Percentiles rank a stretch among this genome's conserved stretches.
phyloP scores from a whole-genome alignment of 2,113 vertebrate genomes.

The Prunella fulvescens region DNA sequence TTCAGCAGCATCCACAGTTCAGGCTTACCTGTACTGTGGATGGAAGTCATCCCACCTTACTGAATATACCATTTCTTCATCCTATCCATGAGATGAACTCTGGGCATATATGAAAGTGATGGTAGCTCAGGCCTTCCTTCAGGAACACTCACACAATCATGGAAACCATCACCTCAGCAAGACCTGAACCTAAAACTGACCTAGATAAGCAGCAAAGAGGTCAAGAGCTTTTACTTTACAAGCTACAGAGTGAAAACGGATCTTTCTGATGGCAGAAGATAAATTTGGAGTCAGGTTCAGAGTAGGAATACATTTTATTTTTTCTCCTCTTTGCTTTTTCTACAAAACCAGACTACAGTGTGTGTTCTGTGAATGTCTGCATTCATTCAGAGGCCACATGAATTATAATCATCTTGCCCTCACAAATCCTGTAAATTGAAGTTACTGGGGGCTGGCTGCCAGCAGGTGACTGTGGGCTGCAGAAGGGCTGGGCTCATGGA shows the following conservation, averaged over 20 bases:
- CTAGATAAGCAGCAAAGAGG: not conserved
- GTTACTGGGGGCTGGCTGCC: not conserved
- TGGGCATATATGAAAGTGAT: fast-evolving
- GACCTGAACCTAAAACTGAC: not conserved
- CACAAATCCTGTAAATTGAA: not conserved
- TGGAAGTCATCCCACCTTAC: not conserved
- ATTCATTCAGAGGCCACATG: not conserved
- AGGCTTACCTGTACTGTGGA: too few species aligned
- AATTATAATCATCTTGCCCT: not conserved
- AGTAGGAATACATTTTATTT: not conserved
- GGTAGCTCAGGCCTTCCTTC: not conserved
- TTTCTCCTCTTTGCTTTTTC: not conserved
- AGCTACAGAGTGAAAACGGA: not conserved
- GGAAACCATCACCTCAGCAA: not conserved
- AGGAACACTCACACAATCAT: not conserved
- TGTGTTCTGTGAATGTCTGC: not conserved
- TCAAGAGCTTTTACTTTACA: not conserved
- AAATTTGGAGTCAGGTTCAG: not conserved
- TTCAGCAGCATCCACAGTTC: not conserved
- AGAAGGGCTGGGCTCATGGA: not conserved
- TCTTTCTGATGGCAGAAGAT: not conserved
- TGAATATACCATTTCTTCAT: not conserved
- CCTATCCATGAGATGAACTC: not conserved
- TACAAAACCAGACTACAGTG: not conserved
- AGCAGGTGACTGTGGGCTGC: not conserved